Conservation (phyloP, 2,888 invertebrate species). For the Drosophila parthenogenetica region DNA sequence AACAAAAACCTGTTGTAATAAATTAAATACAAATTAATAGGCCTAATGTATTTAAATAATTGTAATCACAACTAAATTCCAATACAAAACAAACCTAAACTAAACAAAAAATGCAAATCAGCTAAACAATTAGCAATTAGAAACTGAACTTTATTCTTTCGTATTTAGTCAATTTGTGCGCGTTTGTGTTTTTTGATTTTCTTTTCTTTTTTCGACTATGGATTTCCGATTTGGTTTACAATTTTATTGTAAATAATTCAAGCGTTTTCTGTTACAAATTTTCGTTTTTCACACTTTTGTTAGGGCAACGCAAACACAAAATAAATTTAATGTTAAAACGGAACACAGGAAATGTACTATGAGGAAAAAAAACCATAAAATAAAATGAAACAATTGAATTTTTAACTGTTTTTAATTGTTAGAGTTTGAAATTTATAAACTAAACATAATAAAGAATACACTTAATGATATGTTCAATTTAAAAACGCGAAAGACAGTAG, state of each 20-base stretch:
- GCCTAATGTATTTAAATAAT: conserved; percentile 62
- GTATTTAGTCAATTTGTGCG: conserved; percentile 58
- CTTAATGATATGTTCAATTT: conserved; percentile 72
- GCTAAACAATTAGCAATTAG: conserved; percentile 34
- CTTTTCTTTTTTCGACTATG: not conserved
- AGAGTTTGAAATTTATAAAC: conserved; percentile 71
- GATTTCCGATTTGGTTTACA: conserved; percentile 54
- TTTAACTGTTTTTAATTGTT: conserved; percentile 82
- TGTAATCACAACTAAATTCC: conserved; percentile 55
- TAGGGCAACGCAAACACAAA: conserved; percentile 51
- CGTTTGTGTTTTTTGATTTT: conserved; percentile 33
- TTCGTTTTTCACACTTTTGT: conserved; percentile 53
- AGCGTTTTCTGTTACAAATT: conserved; percentile 60
- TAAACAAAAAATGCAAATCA: conserved; percentile 22
- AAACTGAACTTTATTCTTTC: conserved; percentile 35
- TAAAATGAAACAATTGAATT: conserved; percentile 63
- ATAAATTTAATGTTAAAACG: conserved; percentile 62
- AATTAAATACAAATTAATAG: conserved; percentile 37
- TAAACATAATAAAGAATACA: conserved; percentile 61
- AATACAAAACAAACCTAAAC: conserved; percentile 34
- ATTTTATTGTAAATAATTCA: conserved; percentile 79
- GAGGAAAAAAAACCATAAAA: conserved; percentile 34
- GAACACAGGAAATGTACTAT: conserved; percentile 67
- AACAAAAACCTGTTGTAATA: conserved; percentile 43
- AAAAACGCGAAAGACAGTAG: conserved; percentile 63